Base-by-base conservation (phyloP, 2,888 invertebrate species). In the Adela reaumurella region DNA sequence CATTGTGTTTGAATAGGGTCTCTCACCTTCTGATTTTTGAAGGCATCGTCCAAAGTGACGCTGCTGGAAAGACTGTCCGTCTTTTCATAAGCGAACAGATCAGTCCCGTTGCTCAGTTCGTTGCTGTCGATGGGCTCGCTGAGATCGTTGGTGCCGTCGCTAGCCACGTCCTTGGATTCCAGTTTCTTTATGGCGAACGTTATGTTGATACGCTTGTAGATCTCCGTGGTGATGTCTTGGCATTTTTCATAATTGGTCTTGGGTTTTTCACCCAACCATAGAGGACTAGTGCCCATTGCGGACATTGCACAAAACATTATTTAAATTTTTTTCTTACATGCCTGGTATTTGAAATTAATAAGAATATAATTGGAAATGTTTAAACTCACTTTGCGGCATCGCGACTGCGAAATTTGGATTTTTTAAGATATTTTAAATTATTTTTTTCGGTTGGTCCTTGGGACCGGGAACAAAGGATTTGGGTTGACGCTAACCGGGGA, bases 131-230 rank as follows among this genome's bases (percentile, higher is more conserved):
- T 70, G 53, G 64, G 67, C 49, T 73, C 74, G 49, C 78, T 78
- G 62, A 6, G 24, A 8, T 24, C 24, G 24, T 24, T 24, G 11
- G 35, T 35, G 11, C 11, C 35, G 35, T 35, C 35, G 35, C 35
- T 35, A 14, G n/a, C 35, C 11, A 14, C n/a, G 8, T 35, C 35
- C 14, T 35, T 35, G 14, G 35, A 8, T 52, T 73, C 74, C 43
- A 74, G 55, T 55, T 76, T 70, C 55, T 77, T 78, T 11, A 77
- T 76, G 62, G 76, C 67, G 64, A 78, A 77, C 4, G 77, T 78
- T 51, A 78, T 73, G 57, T 78, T 68, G 52, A 78, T 78, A 56
- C 78, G 67, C 51, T 78, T 78, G 56, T 78, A 78, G 55, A 78
- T 78, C 54, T 78, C 78, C 49, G 77, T 77, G 1, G 77, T 72